phyloP scores from a whole-genome alignment of 2,888 invertebrate species.

The Harpalus rufipes region DNA sequence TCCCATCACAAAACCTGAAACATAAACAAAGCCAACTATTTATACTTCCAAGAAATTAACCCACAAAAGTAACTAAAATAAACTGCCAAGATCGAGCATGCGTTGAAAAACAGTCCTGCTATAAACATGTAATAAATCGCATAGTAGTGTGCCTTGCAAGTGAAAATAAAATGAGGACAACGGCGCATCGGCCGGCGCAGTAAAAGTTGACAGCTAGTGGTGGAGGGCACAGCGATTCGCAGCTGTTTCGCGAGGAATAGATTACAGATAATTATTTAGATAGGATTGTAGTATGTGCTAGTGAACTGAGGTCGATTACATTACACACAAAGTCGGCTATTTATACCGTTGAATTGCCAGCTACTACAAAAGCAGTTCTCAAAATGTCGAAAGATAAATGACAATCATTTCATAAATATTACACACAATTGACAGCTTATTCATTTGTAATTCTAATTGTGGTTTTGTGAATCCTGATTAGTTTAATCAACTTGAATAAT shows the following conservation, averaged over 20 bases:
- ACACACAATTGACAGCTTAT: too few species aligned
- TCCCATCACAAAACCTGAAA: slow-evolving; percentile 14
- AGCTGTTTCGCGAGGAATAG: slow-evolving; percentile 39
- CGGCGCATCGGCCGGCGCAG: slow-evolving; percentile 26
- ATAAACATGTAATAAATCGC: slow-evolving; percentile 34
- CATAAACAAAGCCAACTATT: slow-evolving; percentile 40
- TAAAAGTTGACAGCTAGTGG: slow-evolving; percentile 11
- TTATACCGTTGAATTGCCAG: slow-evolving; percentile 46
- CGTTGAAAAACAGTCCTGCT: slow-evolving; percentile 21
- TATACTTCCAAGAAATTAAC: slow-evolving; percentile 48
- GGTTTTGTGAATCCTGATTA: too few species aligned
- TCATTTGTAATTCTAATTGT: too few species aligned
- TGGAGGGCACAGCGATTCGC: slow-evolving; percentile 16
- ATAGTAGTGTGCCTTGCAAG: slow-evolving; percentile 13
- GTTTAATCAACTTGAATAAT: too few species aligned
- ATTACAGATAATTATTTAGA: slow-evolving; percentile 62
- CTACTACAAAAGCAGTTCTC: neutral
- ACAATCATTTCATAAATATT: too few species aligned
- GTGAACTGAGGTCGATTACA: slow-evolving; percentile 54
- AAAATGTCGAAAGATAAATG: too few species aligned
- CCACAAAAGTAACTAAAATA: slow-evolving; percentile 32
- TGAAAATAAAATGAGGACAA: slow-evolving; percentile 52
- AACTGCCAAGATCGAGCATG: slow-evolving; percentile 21
- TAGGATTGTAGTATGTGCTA: slow-evolving; percentile 25
- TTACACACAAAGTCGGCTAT: slow-evolving; percentile 39